Evolutionary conservation across 2,797 vertebrate species (phyloP).

Genomic region (Cyclopterus lumpus): DNA sequence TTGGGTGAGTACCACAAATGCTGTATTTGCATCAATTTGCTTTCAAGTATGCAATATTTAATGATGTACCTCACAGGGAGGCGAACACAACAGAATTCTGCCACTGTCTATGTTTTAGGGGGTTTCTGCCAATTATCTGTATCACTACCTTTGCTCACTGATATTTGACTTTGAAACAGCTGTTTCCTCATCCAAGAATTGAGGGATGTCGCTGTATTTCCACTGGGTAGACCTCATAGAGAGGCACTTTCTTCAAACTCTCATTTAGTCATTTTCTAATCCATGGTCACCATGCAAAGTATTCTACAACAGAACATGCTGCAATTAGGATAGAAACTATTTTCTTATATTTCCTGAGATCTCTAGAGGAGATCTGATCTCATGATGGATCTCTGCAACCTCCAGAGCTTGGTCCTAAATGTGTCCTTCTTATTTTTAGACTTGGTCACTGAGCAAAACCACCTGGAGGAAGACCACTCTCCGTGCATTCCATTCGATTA

Average conservation of each 20-base stretch:
- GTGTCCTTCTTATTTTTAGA: too few relatives aligned
- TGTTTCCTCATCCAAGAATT: neutral
- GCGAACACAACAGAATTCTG: neutral
- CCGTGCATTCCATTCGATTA: too few relatives aligned
- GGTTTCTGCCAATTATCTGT: neutral
- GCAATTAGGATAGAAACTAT: too few relatives aligned
- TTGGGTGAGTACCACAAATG: slow-evolving; percentile 83
- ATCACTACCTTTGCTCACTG: neutral
- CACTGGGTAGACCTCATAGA: neutral
- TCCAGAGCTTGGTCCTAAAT: too few relatives aligned
- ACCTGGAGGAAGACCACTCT: too few relatives aligned
- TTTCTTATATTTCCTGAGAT: too few relatives aligned
- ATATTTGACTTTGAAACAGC: neutral
- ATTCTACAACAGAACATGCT: neutral
- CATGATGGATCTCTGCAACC: too few relatives aligned
- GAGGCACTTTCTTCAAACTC: neutral
- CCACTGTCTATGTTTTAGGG: neutral
- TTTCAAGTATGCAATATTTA: neutral
- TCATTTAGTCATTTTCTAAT: neutral
- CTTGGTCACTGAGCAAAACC: too few relatives aligned
- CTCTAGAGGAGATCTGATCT: too few relatives aligned
- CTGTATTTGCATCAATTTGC: neutral
- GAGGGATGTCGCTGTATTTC: neutral
- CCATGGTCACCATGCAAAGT: neutral
- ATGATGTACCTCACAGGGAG: neutral